Evolutionary conservation across 2,888 invertebrate genomes (phyloP).

Genomic region (Synergus japonicus): DNA sequence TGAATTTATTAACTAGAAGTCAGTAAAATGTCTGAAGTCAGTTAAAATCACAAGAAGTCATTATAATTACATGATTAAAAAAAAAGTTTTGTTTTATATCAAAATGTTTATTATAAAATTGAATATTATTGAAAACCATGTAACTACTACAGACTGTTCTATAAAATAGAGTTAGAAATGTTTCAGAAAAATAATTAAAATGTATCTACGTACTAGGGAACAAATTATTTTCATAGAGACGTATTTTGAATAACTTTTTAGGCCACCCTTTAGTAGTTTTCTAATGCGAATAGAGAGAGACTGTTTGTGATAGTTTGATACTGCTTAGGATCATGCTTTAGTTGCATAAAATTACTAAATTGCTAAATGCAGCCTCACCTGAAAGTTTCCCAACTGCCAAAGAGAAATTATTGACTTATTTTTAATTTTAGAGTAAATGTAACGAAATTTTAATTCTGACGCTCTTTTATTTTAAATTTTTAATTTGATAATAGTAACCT

Average conservation of each 20-base stretch:
- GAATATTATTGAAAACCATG: not conserved
- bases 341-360: slow-evolving; percentile 7
- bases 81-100: not conserved
- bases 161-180: not conserved
- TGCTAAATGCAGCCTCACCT: not conserved
- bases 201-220: slow-evolving; percentile 5
- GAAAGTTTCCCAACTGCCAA: slow-evolving; percentile 36
- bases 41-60: not conserved
- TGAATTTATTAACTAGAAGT: too few relatives aligned
- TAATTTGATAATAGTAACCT: not conserved
- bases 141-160: not conserved
- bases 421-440: not conserved
- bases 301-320: slow-evolving; percentile 33
- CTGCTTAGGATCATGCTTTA: slow-evolving; percentile 17
- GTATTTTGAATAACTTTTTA: slow-evolving; percentile 1
- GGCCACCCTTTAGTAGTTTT: slow-evolving; percentile 35
- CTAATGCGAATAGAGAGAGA: slow-evolving; percentile 28
- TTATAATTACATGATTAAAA: not conserved
- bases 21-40: not conserved
- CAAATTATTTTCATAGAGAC: slow-evolving; percentile 28
- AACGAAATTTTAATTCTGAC: not conserved
- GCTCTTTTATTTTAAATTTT: not conserved
- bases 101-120: not conserved
- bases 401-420: slow-evolving; percentile 7
- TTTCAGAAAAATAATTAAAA: not conserved